Evolutionary conservation across 2,797 vertebrate species (phyloP).

Genomic region (Anabas testudineus): DNA sequence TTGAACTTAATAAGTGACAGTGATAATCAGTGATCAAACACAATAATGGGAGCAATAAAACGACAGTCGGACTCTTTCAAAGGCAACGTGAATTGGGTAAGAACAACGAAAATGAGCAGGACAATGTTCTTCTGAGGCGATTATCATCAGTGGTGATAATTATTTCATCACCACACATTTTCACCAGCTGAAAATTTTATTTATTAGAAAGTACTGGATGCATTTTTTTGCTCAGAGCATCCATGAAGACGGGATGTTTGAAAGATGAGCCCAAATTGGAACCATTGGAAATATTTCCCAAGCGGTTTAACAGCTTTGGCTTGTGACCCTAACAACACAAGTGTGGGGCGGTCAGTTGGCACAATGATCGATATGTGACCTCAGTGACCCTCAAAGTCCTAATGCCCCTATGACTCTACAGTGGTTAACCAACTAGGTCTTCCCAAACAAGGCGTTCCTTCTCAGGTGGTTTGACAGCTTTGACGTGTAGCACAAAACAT

Average conservation of each 20-base stretch:
- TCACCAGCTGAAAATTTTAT: constrained; percentile 4
- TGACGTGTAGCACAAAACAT: too few relatives aligned
- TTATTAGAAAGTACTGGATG: constrained; percentile 20
- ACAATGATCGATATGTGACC: too few relatives aligned
- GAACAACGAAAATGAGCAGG: constrained; percentile 38
- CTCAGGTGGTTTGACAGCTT: too few relatives aligned
- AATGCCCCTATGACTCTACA: too few relatives aligned
- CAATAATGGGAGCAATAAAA: constrained; percentile 38
- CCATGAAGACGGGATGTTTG: neutral
- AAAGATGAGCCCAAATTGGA: too few relatives aligned
- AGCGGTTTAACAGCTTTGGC: too few relatives aligned
- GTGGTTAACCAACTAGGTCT: too few relatives aligned
- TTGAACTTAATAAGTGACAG: constrained; percentile 71
- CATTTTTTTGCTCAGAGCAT: constrained; percentile 5
- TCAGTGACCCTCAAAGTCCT: too few relatives aligned
- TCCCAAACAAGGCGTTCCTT: too few relatives aligned
- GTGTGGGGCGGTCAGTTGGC: too few relatives aligned
- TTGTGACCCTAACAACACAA: too few relatives aligned
- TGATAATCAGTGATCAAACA: constrained; percentile 67
- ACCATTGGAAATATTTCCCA: too few relatives aligned
- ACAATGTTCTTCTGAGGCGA: constrained; percentile 31
- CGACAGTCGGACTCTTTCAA: constrained; percentile 31
- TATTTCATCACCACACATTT: constrained; percentile 37
- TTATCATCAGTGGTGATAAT: constrained; percentile 38
- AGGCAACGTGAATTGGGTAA: constrained; percentile 33